phyloP scores from a whole-genome alignment of 2,888 invertebrate genomes.

The Dicranocentrus wangi region DNA sequence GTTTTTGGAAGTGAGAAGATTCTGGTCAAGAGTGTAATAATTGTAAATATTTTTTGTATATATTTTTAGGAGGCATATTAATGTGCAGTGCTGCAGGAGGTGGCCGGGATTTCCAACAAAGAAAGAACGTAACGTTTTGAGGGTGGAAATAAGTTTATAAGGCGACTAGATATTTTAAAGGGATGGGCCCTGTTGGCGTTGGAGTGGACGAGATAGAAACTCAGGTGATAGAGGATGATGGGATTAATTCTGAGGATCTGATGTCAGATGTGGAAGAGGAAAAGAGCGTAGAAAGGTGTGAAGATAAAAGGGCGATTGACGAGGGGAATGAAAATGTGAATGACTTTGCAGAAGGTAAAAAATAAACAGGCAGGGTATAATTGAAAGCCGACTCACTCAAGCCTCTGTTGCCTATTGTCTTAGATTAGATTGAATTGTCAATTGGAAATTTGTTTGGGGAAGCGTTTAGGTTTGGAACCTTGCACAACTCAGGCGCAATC shows the following conservation, averaged over 20 bases:
- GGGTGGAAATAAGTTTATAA: background rate
- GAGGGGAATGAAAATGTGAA: background rate
- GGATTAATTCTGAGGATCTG: background rate
- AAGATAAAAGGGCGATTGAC: too few relatives aligned
- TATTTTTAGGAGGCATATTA: background rate
- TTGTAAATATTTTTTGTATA: background rate
- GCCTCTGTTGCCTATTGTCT: too few relatives aligned
- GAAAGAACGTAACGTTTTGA: background rate
- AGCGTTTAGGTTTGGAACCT: background rate
- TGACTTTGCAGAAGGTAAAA: background rate
- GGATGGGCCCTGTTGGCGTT: too few relatives aligned
- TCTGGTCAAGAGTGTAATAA: background rate
- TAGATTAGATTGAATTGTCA: background rate
- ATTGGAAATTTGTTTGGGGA: background rate
- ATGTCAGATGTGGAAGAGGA: background rate
- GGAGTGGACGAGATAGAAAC: conserved; percentile 46
- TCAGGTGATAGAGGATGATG: background rate
- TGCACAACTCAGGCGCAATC: background rate
- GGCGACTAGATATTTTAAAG: background rate
- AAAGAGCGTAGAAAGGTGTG: background rate
- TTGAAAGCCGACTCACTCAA: too few relatives aligned
- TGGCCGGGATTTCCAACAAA: too few relatives aligned
- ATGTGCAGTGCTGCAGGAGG: too few relatives aligned
- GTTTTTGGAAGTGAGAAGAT: background rate
- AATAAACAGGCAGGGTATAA: too few relatives aligned